A percentile compares a stretch with the other conserved stretches of the same genome.
These are phyloP conservation scores for Tringa solitaria DNA, from an alignment of 2,113 vertebrate species.

Conservation along the genomic window DNA sequence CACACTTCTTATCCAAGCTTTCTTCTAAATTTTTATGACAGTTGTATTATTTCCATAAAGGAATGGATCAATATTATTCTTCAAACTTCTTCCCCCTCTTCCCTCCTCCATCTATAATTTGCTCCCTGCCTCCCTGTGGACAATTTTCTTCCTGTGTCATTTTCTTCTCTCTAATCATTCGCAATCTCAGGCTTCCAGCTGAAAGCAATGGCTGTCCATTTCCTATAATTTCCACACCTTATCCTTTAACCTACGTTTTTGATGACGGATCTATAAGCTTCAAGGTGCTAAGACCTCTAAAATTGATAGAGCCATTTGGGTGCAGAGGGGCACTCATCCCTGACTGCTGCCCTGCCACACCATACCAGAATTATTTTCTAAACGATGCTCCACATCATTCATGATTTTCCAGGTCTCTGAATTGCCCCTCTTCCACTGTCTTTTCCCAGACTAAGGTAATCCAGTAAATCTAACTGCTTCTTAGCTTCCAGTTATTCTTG, in stretches of 20 bases:
- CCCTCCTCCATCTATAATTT: not conserved
- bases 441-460: not conserved
- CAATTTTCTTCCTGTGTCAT: not conserved
- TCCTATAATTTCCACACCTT: not conserved
- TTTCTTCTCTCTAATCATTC: not conserved
- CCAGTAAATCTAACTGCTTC: not conserved
- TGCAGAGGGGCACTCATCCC: not conserved
- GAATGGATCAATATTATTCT: not conserved
- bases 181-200: not conserved
- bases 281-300: not conserved
- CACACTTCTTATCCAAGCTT: not conserved
- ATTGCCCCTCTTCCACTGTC: not conserved
- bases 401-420: not conserved
- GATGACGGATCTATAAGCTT: not conserved
- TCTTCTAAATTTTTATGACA: not conserved
- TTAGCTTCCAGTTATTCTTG: not conserved
- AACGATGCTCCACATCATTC: not conserved
- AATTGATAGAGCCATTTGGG: not conserved
- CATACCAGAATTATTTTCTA: not conserved
- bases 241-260: not conserved
- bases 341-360: not conserved
- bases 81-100: not conserved
- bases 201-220: not conserved
- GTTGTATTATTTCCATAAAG: not conserved
- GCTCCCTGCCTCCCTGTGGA: not conserved